Evolutionary conservation across 2,888 invertebrate species (phyloP).

Genomic region (Agriopis marginaria): DNA sequence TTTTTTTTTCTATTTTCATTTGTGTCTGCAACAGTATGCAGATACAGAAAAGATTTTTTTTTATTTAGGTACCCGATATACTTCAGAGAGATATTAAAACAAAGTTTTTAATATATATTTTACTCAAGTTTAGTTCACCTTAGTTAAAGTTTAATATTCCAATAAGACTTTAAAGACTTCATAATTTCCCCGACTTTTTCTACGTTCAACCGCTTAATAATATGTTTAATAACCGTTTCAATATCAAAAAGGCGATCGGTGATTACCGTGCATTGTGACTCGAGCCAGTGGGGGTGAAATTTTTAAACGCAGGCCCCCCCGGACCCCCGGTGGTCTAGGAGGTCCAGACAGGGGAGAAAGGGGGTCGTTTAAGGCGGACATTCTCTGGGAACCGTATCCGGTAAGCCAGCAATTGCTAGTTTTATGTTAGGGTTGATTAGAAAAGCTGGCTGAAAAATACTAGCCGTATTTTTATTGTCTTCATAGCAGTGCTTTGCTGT

Average conservation of each 20-base stretch:
- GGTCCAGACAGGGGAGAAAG: constrained; percentile 28
- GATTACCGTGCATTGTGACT: constrained; percentile 30
- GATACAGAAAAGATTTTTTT: too few relatives aligned
- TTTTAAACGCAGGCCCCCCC: constrained; percentile 43
- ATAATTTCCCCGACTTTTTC: too few relatives aligned
- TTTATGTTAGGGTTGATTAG: constrained; percentile 12
- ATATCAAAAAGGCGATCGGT: constrained; percentile 21
- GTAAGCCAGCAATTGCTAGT: constrained; percentile 16
- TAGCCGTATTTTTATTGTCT: too few relatives aligned
- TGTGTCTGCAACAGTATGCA: too few relatives aligned
- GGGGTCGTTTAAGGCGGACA: constrained; percentile 10
- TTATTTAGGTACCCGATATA: too few relatives aligned
- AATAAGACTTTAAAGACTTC: too few relatives aligned
- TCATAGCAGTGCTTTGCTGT: too few relatives aligned
- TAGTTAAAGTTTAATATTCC: too few relatives aligned
- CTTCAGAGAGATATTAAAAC: too few relatives aligned
- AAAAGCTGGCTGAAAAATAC: background rate
- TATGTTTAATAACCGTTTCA: constrained; percentile 15
- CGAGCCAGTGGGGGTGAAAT: constrained; percentile 42
- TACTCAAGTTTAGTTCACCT: too few relatives aligned
- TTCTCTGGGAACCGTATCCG: constrained; percentile 17
- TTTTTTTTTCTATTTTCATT: too few relatives aligned
- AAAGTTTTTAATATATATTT: too few relatives aligned
- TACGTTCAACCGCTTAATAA: background rate
- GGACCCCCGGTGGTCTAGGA: constrained; percentile 25